phyloP scores from a whole-genome alignment of 2,797 vertebrate species.

The Sarcoramphus papa region DNA sequence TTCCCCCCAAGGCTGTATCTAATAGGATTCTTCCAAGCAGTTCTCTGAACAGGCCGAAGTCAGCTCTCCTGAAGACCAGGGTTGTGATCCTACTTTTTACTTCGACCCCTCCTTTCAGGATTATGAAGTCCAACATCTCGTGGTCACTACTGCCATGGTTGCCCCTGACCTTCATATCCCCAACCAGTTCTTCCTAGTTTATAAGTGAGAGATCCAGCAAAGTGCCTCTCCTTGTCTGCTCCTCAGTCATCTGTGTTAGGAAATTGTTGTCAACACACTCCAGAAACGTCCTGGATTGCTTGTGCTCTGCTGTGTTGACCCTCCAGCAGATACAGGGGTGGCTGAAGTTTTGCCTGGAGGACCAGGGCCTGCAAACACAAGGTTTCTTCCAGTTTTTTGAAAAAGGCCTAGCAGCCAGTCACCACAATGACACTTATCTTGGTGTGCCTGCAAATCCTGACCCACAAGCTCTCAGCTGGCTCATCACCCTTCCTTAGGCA shows the following conservation, averaged over 20 bases:
- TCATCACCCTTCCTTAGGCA: neutral
- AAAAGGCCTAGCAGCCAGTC: neutral
- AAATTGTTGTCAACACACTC: neutral
- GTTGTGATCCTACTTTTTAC: neutral
- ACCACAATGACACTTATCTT: neutral
- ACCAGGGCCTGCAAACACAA: neutral
- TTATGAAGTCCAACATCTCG: neutral
- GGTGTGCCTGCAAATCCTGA: neutral
- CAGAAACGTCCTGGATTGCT: neutral
- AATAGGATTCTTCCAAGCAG: neutral
- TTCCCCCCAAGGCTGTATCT: fast-evolving
- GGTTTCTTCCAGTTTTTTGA: neutral
- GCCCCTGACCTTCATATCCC: neutral
- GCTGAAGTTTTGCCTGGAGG: neutral
- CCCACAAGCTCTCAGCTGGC: neutral
- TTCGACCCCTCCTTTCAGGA: neutral
- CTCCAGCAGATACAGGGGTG: neutral
- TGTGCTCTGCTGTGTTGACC: neutral
- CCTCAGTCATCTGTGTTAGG: neutral
- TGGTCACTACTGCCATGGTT: neutral
- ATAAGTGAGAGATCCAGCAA: neutral
- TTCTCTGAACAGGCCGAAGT: neutral
- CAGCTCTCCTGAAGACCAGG: neutral
- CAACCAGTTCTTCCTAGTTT: neutral
- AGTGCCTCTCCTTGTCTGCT: neutral